A percentile compares a stretch with the other conserved stretches of the same genome.
phyloP scores from a whole-genome alignment of 2,797 vertebrate genomes.

The Austrolebias charrua region DNA sequence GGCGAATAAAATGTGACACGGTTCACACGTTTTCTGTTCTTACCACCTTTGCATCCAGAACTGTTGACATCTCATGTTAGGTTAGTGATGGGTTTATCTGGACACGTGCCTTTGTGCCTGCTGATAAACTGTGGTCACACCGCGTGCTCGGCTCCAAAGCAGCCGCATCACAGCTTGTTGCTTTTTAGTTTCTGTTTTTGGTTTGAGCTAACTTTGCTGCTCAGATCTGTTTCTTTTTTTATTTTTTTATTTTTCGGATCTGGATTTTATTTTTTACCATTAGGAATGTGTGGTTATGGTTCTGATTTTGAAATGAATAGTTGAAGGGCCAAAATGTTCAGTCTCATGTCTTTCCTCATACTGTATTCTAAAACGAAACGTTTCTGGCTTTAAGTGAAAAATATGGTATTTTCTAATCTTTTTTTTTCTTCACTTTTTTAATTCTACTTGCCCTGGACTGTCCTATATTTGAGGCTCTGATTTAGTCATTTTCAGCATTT shows the following conservation, averaged over 20 bases:
- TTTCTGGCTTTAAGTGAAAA: conserved; percentile 20
- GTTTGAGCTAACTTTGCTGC: conserved; percentile 22
- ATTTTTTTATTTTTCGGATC: conserved; percentile 38
- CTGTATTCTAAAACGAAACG: conserved; percentile 29
- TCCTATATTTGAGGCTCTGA: conserved; percentile 58
- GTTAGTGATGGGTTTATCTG: conserved; percentile 60
- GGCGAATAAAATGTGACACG: conserved; percentile 47
- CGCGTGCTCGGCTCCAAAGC: conserved; percentile 38
- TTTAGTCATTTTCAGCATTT: conserved; percentile 41
- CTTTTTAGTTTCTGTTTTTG: conserved; percentile 25
- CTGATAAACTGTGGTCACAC: conserved; percentile 60
- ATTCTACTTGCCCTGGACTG: conserved; percentile 39
- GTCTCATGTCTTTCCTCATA: conserved; percentile 62
- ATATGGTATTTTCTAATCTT: conserved; percentile 11
- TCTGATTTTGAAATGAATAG: conserved; percentile 39
- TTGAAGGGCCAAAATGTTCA: conserved; percentile 34
- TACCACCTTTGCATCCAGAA: conserved; percentile 42
- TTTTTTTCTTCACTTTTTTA: conserved; percentile 38
- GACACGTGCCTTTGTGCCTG: conserved; percentile 57
- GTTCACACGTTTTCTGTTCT: conserved; percentile 17
- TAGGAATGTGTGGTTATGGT: conserved; percentile 33
- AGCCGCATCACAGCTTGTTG: conserved; percentile 25
- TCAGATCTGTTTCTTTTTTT: conserved; percentile 29
- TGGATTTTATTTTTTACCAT: conserved; percentile 25
- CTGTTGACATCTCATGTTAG: conserved; percentile 41